These are phyloP conservation scores for Aphyosemion australe DNA, from an alignment of 2,113 vertebrate species.

Conservation along the genomic window DNA sequence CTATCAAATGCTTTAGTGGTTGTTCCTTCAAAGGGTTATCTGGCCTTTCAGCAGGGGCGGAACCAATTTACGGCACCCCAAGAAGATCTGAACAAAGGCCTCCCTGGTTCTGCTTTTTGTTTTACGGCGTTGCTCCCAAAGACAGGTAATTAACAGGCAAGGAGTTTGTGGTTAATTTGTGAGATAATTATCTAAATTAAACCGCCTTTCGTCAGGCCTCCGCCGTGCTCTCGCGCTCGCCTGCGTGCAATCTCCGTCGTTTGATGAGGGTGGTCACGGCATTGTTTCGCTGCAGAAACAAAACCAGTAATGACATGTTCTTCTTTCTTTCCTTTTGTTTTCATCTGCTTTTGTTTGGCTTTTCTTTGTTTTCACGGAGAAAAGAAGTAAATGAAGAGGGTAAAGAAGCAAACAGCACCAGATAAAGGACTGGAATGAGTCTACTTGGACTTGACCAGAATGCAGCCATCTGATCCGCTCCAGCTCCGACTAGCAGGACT, in stretches of 20 bases:
- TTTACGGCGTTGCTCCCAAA: constrained; percentile 54
- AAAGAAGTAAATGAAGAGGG: constrained; percentile 60
- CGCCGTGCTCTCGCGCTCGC: constrained; percentile 23
- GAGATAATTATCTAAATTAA: constrained; percentile 81
- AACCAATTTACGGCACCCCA: constrained; percentile 70
- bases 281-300: constrained; percentile 63
- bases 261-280: constrained; percentile 61
- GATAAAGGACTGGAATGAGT: constrained; percentile 45
- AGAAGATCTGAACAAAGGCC: constrained; percentile 70
- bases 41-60: constrained; percentile 69
- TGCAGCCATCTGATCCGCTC: constrained; percentile 40
- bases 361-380: constrained; percentile 52
- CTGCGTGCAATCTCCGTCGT: too few species aligned
- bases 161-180: constrained; percentile 76
- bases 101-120: constrained; percentile 63
- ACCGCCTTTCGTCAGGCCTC: constrained; percentile 59
- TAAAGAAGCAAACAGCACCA: constrained; percentile 38
- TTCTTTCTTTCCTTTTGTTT: constrained; percentile 61
- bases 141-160: constrained; percentile 76
- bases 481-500: too few species aligned
- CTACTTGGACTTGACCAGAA: constrained; percentile 40
- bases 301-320: constrained; percentile 69
- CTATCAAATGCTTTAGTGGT: too few species aligned
- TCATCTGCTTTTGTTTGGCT: constrained; percentile 52
- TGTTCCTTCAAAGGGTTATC: constrained; percentile 78